Evolutionary conservation across 2,797 vertebrate genomes (phyloP).

Genomic region (Dermochelys coriacea): DNA sequence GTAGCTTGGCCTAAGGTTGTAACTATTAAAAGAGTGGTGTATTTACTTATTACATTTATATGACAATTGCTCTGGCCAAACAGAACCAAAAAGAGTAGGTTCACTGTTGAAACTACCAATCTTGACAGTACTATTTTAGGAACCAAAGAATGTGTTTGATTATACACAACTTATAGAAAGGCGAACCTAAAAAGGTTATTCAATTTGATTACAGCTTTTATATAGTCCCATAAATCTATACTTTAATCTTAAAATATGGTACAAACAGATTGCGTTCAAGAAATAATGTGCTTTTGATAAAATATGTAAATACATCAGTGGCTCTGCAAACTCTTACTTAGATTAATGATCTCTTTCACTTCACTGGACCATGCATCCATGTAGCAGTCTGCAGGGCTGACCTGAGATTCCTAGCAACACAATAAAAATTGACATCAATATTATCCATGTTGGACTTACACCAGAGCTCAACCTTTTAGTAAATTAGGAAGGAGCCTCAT

Average conservation of each 20-base stretch:
- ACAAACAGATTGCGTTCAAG: background rate
- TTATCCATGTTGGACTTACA: background rate
- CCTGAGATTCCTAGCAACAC: rapidly evolving
- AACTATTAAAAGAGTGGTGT: too few species aligned
- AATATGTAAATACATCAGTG: background rate
- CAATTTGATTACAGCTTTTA: background rate
- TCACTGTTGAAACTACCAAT: background rate
- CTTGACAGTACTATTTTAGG: background rate
- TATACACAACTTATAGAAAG: background rate
- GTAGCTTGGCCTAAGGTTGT: background rate
- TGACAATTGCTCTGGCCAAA: too few species aligned
- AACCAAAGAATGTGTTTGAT: background rate
- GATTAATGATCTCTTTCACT: background rate
- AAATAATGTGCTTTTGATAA: background rate
- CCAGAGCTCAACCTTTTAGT: background rate
- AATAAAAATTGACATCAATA: background rate
- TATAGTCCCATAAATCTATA: background rate
- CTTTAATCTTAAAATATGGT: background rate
- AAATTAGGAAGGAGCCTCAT: background rate
- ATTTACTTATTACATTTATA: too few species aligned
- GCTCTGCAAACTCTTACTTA: background rate
- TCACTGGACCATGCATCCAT: background rate
- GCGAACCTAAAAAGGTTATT: background rate
- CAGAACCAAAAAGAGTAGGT: too few species aligned
- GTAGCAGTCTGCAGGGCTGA: background rate